These are phyloP conservation scores for Coelopa pilipes DNA, from an alignment of 2,888 invertebrate species.

Conservation along the genomic window DNA sequence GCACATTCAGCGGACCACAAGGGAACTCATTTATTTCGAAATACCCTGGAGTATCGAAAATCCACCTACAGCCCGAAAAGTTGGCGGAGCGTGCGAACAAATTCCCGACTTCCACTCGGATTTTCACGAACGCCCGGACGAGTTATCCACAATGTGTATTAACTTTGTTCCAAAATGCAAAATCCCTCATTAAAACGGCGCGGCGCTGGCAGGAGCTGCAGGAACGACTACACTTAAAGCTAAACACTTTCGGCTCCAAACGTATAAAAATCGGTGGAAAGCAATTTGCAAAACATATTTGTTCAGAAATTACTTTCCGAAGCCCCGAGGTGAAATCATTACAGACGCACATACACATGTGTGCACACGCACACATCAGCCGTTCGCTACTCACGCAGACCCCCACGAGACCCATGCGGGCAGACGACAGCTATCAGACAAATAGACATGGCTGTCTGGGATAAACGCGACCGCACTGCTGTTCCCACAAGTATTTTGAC, in stretches of 20 bases:
- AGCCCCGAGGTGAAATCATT: conserved; percentile 30
- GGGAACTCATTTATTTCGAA: too few species aligned
- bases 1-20: too few species aligned
- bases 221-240: not conserved
- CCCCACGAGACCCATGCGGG: not conserved
- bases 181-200: too few species aligned
- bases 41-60: too few species aligned
- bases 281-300: conserved; percentile 32
- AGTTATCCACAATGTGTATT: too few species aligned
- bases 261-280: conserved; percentile 19
- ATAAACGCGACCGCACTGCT: conserved; percentile 7
- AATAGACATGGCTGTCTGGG: not conserved
- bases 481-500: conserved; percentile 30
- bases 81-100: too few species aligned
- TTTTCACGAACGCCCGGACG: too few species aligned
- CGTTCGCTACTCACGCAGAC: too few species aligned
- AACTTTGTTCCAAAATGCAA: too few species aligned
- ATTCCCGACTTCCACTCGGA: too few species aligned
- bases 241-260: conserved; percentile 14
- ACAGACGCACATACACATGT: conserved; percentile 1
- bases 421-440: not conserved
- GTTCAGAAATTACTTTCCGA: conserved; percentile 29
- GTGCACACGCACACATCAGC: not conserved
- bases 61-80: too few species aligned
- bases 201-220: not conserved